Base-by-base conservation (phyloP, 2,113 vertebrate species). In the Steatornis caripensis region DNA sequence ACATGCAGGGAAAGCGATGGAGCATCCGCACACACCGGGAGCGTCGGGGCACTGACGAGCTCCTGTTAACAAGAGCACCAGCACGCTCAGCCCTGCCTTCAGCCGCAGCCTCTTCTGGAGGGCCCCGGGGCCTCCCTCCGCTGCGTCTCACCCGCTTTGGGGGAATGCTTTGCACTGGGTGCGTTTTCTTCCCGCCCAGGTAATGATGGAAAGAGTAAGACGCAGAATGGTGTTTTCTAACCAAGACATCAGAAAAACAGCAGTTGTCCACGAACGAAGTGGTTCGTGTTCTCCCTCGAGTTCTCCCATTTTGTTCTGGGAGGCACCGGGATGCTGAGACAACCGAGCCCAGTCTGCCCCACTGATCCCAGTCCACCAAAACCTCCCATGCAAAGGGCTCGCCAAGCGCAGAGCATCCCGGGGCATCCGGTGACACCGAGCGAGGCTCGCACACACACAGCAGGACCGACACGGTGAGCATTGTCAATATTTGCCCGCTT, bases 321-420 rank as follows among this genome's bases (percentile, higher is more conserved):
- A 77, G 17, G 41, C 46, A 18, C 5, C 11, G 51, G 74, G 74
- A 37, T 12, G 72, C 66, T 49, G 53, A 71, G 46, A 54, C 23
- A 57, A 46, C 17, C 1, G 0, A 69, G 3, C 23, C 41, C 69
- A 55, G 21, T 17, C 64, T 51, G 34, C 34, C 34, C 55, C 37
- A 61, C 19, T 34, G 23, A n/a, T 10, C 34, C 76, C 60, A 58
- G 49, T n/a, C 32, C 17, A 37, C 9, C 12, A 0, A 75, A 30
- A 7, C 9, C 17, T 76, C 10, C 60, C 24, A 51, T 66, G 61
- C 64, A 68, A 76, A 26, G 46, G 66, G 23, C 51, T 70, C 34
- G 22, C 22, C 18, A 34, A 27, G 36, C 0, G 0, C 0, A 24
- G 34, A 45, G 27, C 54, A 43, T 30, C 71, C 79, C 0, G 0